Evolutionary conservation across 1,140 invertebrate species (phyloP), one percentile per base, ranked within the genome.

Genomic region (Calliphora vicina): DNA sequence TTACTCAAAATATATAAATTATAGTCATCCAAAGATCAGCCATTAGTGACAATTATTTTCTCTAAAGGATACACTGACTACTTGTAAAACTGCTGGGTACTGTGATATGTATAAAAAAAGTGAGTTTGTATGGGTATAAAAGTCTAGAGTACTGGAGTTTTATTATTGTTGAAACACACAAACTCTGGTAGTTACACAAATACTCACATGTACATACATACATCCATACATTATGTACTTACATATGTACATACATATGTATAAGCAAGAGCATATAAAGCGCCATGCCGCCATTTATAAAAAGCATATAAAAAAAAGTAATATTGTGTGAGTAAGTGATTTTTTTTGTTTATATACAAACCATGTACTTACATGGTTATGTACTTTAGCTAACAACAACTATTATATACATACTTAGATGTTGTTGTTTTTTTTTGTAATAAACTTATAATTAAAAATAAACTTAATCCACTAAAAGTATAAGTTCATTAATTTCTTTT

Each of bases 271-370:
- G 10, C 61, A 67, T 25, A 67, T 67, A 67, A 67, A 67, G 9
- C 61, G 61, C 61, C 61, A 67, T 67, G 61, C 61, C 61, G 61
- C n/a, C 61, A 23, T 67, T 67, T 67, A 23, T 25, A 67, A 67
- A 67, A 67, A 20, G 20, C 45, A 23, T 67, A 67, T 67, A 67
- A 20, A 67, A 67, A 67, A 23, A 67, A n/a, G n/a, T 5, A 6
- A 45, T 67, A 23, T 67, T 23, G n/a, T 23, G 1, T 8, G 20
- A 67, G 57, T 67, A 23, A 20, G n/a, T 23, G 61, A 67, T 23
- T 67, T 23, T 67, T n/a, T 67, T n/a, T 67, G n/a, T 23, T 20
- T 67, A 67, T n/a, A 67, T 25, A 23, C 10, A 35, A 35, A 35
- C 13, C 15, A 57, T 57, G 4, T 57, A 57, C 45, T 17, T 12